Base-by-base conservation (phyloP, 2,797 vertebrate genomes). In the Periparus ater region DNA sequence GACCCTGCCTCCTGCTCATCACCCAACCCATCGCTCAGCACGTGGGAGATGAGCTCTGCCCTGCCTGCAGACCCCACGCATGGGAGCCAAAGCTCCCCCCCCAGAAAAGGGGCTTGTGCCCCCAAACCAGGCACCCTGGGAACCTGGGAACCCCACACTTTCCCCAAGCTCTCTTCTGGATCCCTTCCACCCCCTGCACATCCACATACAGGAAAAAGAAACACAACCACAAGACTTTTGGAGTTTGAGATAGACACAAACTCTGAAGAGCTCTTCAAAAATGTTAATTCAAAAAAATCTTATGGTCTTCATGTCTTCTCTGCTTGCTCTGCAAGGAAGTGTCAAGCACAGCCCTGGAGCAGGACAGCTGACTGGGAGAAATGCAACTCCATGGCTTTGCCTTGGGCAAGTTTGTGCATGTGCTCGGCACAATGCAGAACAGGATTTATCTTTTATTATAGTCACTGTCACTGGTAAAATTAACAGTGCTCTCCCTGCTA, bases 401-500 rank as follows among this genome's bases (percentile, higher is more conserved):
- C 93, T 29, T 27, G 76, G 85, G 85, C 82, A 88, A 66, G 92
- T 91, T 78, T 66, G 73, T 30, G 75, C 93, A 70, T 60, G 82
- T 45, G 73, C 63, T 68, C 1, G 0, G 71, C 84, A 60, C 62
- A 80, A 62, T 0, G 23, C 73, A 72, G 71, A 84, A 51, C 58
- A 51, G 3, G 40, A 26, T 61, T 89, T 77, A 45, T 74, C 70
- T 71, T 85, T 51, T 77, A 70, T 58, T 58, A 36, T 7, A 79
- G 51, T 19, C 32, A 42, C 51, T 10, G 40, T 63, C 89, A 29
- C 73, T 16, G 34, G 70, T 34, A 58, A 89, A 89, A 74, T 40
- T 81, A 96, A 91, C 95, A 95, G 92, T 42, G 89, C 65, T 96
- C 91, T 77, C 93, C 75, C 82, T 88, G 70, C 91, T 95, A 70